A percentile compares a stretch with the other conserved stretches of the same genome.
These are phyloP conservation scores for Melinopterus prodromus DNA, from an alignment of 2,888 invertebrate genomes.

Conservation along the genomic window DNA sequence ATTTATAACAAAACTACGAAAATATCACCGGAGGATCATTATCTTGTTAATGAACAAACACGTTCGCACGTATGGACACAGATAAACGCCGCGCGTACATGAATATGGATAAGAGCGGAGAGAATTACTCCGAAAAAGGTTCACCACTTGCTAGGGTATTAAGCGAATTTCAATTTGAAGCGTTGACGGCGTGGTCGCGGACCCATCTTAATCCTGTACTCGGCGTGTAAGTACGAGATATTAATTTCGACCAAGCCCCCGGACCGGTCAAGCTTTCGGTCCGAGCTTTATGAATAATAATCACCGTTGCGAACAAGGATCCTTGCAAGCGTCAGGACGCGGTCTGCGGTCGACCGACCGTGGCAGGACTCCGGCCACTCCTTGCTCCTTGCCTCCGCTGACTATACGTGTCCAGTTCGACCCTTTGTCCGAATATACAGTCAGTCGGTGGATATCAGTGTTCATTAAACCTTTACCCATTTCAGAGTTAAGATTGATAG, in stretches of 20 bases:
- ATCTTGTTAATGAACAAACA: conserved; percentile 25
- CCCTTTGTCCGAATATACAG: background rate
- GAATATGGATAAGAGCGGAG: conserved; percentile 12
- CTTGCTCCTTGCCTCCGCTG: background rate
- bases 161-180: conserved; percentile 17
- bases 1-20: background rate
- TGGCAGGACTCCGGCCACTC: conserved; percentile 42
- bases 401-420: background rate
- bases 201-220: conserved; percentile 36
- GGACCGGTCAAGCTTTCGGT: conserved; percentile 55
- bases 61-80: conserved; percentile 5
- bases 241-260: conserved; percentile 57
- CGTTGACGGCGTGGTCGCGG: background rate
- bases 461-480: background rate
- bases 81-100: background rate
- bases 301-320: conserved; percentile 60
- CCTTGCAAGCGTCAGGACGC: conserved; percentile 54
- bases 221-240: conserved; percentile 50
- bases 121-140: conserved; percentile 5
- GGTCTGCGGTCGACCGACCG: conserved; percentile 52
- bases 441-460: background rate
- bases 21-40: background rate
- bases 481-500: background rate
- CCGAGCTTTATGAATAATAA: conserved; percentile 61
- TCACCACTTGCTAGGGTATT: background rate